phyloP scores from a whole-genome alignment of 2,113 vertebrate genomes.

The Diphyllodes magnificus region DNA sequence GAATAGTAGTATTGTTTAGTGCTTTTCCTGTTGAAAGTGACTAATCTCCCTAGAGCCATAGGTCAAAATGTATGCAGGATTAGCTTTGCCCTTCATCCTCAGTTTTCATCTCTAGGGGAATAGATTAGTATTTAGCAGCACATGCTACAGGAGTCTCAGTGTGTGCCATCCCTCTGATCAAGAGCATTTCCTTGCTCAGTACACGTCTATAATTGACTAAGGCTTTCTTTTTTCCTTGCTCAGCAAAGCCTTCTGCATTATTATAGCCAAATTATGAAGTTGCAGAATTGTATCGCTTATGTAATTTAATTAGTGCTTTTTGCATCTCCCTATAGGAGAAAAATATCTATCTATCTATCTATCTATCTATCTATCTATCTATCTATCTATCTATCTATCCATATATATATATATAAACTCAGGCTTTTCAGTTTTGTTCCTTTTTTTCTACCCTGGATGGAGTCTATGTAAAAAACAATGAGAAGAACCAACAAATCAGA shows the following conservation, averaged over 20 bases:
- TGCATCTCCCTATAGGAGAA: not conserved
- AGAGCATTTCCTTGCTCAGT: not conserved
- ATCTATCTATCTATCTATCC: too few relatives aligned
- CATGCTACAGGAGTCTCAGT: not conserved
- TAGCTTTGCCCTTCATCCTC: not conserved
- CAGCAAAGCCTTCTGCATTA: not conserved
- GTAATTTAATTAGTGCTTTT: not conserved
- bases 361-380: fast-evolving
- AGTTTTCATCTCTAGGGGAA: not conserved
- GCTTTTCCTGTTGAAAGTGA: not conserved
- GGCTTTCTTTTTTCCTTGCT: not conserved
- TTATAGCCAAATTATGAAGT: not conserved
- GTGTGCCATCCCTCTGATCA: not conserved
- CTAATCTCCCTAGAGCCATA: not conserved
- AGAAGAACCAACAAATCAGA: not conserved
- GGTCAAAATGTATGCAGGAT: conserved; percentile 5
- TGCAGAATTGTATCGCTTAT: not conserved
- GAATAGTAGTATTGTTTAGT: not conserved
- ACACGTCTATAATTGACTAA: not conserved
- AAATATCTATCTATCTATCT: not conserved
- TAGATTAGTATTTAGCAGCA: not conserved
- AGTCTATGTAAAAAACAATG: not conserved
- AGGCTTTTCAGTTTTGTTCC: not conserved
- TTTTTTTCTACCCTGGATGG: not conserved
- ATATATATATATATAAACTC: fast-evolving